phyloP scores from a whole-genome alignment of 2,888 invertebrate genomes.

The Clanis bilineata region DNA sequence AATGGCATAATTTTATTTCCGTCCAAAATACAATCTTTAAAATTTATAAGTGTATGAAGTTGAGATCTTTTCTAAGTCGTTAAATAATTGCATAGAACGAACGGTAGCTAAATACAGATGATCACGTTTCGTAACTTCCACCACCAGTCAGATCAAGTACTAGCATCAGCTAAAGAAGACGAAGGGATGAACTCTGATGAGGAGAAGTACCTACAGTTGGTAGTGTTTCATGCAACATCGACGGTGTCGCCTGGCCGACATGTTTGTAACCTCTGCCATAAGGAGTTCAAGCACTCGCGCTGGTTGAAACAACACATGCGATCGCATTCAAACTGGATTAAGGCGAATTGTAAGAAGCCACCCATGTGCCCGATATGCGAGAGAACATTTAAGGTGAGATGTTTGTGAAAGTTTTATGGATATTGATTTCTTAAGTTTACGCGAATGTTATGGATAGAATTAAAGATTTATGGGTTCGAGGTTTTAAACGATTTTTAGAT shows the following conservation, averaged over 20 bases:
- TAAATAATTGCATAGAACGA: too few species aligned
- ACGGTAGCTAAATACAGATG: too few species aligned
- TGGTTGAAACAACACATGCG: conserved; percentile 85
- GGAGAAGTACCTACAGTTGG: conserved; percentile 71
- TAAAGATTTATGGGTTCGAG: too few species aligned
- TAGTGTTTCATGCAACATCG: conserved; percentile 78
- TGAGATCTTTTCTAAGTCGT: too few species aligned
- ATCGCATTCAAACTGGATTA: conserved; percentile 84
- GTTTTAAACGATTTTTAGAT: too few species aligned
- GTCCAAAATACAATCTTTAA: too few species aligned
- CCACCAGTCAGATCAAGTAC: conserved; percentile 13
- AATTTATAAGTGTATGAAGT: too few species aligned
- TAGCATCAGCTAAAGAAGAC: conserved; percentile 44
- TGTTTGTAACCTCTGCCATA: conserved; percentile 84
- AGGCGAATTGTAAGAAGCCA: conserved; percentile 85
- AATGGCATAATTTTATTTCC: too few species aligned
- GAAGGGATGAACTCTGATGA: conserved; percentile 67
- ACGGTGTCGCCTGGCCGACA: conserved; percentile 81
- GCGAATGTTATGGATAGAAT: too few species aligned
- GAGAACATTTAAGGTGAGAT: conserved; percentile 79
- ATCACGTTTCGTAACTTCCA: not conserved
- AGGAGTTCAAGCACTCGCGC: conserved; percentile 84
- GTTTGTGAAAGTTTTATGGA: not conserved
- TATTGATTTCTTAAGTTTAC: too few species aligned
- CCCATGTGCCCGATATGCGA: conserved; percentile 84